Percentiles rank a stretch among this genome's conserved stretches.
These are phyloP conservation scores for Atopsyche davidsoni DNA, from an alignment of 1,140 invertebrate species.

Conservation along the genomic window DNA sequence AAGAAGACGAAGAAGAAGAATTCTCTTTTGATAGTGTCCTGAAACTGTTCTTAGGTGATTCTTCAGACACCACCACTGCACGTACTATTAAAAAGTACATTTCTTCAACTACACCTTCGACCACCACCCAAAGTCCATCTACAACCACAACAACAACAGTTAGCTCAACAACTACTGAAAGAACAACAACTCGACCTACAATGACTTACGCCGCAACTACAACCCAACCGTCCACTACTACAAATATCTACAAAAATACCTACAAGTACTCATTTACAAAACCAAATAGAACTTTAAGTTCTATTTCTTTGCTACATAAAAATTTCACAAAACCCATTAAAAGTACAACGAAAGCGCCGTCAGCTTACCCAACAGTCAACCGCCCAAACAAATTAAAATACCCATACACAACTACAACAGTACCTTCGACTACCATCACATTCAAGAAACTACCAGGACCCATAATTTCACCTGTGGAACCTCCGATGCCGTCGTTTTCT, in stretches of 20 bases:
- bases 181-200: slow-evolving; percentile 23
- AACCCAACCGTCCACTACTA: slow-evolving; percentile 21
- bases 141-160: slow-evolving; percentile 29
- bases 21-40: slow-evolving; percentile 54
- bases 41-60: slow-evolving; percentile 49
- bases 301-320: slow-evolving; percentile 17
- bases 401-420: slow-evolving; percentile 12
- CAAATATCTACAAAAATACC: slow-evolving; percentile 16
- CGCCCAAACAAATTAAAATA: slow-evolving; percentile 23
- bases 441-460: slow-evolving; percentile 16
- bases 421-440: slow-evolving; percentile 10
- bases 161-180: slow-evolving; percentile 27
- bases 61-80: slow-evolving; percentile 34
- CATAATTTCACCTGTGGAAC: slow-evolving; percentile 28
- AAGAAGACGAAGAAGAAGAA: slow-evolving; percentile 44
- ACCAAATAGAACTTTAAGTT: slow-evolving; percentile 15
- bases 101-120: slow-evolving; percentile 24
- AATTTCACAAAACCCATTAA: slow-evolving; percentile 22
- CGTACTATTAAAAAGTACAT: slow-evolving; percentile 15
- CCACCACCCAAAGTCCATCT: slow-evolving; percentile 26
- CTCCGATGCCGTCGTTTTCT: slow-evolving; percentile 15
- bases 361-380: slow-evolving; percentile 19
- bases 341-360: slow-evolving; percentile 16
- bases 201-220: slow-evolving; percentile 5
- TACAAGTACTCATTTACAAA: slow-evolving; percentile 25